Percentiles rank a stretch among this genome's conserved stretches.
These are phyloP conservation scores for Agrochola lota DNA, from an alignment of 2,888 invertebrate species.

Conservation along the genomic window DNA sequence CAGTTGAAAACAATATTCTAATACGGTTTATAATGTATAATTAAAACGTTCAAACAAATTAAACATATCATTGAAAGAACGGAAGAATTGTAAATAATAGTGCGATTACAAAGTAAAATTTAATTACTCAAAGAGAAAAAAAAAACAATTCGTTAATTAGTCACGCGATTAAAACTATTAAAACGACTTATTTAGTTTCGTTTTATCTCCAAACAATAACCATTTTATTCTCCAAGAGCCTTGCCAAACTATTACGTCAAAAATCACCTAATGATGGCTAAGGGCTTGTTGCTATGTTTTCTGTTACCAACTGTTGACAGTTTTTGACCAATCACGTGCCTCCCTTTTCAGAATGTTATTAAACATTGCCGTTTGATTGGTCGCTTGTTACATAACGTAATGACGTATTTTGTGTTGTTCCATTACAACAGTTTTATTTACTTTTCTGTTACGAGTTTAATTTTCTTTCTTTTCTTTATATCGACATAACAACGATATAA, in stretches of 20 bases:
- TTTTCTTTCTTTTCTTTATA: constrained; percentile 16
- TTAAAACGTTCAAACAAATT: not conserved
- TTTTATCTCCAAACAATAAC: constrained; percentile 58
- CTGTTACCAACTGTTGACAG: constrained; percentile 63
- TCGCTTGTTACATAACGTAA: constrained; percentile 57
- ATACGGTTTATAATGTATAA: not conserved
- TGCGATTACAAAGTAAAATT: not conserved
- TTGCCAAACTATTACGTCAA: constrained; percentile 60
- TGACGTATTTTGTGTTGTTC: constrained; percentile 46
- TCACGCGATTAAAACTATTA: constrained; percentile 50
- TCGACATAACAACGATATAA: not conserved
- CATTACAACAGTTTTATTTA: constrained; percentile 40
- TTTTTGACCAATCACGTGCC: constrained; percentile 60
- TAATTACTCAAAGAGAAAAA: not conserved
- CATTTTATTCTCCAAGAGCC: constrained; percentile 39
- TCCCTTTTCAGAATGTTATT: constrained; percentile 56
- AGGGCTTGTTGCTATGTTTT: constrained; percentile 57
- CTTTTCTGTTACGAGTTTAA: constrained; percentile 10
- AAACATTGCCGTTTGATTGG: constrained; percentile 63
- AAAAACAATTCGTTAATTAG: constrained; percentile 51
- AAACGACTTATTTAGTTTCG: constrained; percentile 30
- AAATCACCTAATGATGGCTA: constrained; percentile 28
- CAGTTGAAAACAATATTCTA: not conserved
- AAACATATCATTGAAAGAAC: not conserved
- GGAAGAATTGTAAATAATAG: constrained; percentile 7